phyloP scores from a whole-genome alignment of 2,797 vertebrate genomes.

The Hydrophis major region DNA sequence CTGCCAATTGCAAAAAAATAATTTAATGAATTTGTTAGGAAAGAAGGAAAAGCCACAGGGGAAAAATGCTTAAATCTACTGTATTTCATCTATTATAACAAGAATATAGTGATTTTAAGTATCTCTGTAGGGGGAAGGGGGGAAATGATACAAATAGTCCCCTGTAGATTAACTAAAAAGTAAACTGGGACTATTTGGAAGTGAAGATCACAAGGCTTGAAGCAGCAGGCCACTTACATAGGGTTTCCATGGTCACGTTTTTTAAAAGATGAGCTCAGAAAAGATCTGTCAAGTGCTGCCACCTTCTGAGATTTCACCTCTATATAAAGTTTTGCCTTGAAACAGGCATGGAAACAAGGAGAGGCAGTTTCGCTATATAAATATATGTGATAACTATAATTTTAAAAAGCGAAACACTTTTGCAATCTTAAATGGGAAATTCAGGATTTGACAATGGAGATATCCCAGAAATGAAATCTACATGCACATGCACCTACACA shows the following conservation, averaged over 20 bases:
- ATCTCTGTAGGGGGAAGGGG: background rate
- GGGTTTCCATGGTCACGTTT: background rate
- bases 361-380: background rate
- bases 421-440: background rate
- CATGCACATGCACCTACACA: background rate
- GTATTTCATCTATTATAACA: background rate
- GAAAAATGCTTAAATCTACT: background rate
- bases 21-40: background rate
- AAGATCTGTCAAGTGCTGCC: background rate
- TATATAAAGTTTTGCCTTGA: background rate
- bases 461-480: background rate
- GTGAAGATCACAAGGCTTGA: background rate
- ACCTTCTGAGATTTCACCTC: background rate
- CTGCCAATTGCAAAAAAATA: background rate
- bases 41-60: background rate
- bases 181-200: background rate
- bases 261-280: background rate
- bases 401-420: background rate
- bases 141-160: background rate
- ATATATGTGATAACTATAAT: background rate
- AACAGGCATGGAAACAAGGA: background rate
- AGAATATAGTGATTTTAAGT: background rate
- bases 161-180: background rate
- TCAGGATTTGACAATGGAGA: background rate
- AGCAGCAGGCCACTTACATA: background rate